A percentile compares a stretch with the other conserved stretches of the same genome.
These are phyloP conservation scores for Philotrypesis tridentata DNA, from an alignment of 1,140 invertebrate species.

Conservation along the genomic window DNA sequence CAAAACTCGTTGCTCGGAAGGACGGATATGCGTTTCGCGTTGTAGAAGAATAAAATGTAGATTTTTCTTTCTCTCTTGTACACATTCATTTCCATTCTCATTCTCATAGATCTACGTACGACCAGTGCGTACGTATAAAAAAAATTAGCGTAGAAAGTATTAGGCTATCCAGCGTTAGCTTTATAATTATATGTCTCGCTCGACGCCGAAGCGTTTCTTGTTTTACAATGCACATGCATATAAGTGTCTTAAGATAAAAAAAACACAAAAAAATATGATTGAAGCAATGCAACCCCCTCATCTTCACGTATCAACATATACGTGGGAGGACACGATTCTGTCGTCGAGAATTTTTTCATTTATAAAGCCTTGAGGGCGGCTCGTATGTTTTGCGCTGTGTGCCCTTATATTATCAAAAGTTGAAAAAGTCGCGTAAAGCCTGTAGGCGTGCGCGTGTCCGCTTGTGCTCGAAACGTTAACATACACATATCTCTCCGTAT, in stretches of 20 bases:
- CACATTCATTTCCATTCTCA: not conserved
- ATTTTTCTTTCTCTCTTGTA: constrained; percentile 3
- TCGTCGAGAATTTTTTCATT: not conserved
- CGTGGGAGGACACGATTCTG: not conserved
- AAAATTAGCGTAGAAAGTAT: constrained; percentile 20
- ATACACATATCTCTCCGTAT: constrained; percentile 29
- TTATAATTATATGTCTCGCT: not conserved
- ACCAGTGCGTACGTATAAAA: constrained; percentile 38
- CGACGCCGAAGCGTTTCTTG: not conserved
- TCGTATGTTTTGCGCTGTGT: not conserved
- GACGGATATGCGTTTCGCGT: constrained; percentile 29
- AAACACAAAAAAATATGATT: constrained; percentile 10
- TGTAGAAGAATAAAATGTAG: constrained; percentile 43
- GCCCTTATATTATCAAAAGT: constrained; percentile 13
- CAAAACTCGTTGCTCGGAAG: constrained; percentile 32
- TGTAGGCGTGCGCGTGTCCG: constrained; percentile 47
- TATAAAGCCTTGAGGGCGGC: not conserved
- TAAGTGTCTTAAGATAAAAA: constrained; percentile 10
- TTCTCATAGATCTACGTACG: constrained; percentile 23
- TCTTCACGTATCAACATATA: not conserved
- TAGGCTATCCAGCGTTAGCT: constrained; percentile 23
- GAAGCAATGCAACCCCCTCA: not conserved
- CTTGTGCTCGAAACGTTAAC: constrained; percentile 22
- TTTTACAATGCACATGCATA: not conserved
- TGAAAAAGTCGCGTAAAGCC: constrained; percentile 10